A percentile compares a stretch with the other conserved stretches of the same genome.
Evolutionary conservation across 2,113 vertebrate species (phyloP).

Genomic region (Nyctibius bracteatus): DNA sequence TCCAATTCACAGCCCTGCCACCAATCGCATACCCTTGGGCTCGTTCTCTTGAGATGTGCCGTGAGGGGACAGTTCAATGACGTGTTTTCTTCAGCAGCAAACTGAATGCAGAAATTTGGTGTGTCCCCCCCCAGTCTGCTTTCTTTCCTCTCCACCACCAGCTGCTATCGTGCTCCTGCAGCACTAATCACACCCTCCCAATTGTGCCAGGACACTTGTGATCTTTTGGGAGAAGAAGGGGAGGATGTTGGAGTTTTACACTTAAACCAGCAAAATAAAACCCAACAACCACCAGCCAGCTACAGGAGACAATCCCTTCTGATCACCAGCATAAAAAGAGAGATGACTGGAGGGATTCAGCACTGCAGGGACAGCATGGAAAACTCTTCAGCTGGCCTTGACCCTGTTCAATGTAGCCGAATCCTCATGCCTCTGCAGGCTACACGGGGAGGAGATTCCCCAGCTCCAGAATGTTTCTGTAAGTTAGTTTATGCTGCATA

Average conservation of each 20-base stretch:
- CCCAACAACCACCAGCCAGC: background rate
- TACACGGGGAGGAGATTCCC: background rate
- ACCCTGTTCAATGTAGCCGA: background rate
- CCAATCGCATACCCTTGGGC: background rate
- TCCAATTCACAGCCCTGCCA: background rate
- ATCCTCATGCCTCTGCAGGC: background rate
- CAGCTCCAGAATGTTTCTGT: background rate
- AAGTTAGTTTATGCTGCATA: background rate
- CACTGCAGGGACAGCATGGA: background rate
- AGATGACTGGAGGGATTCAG: background rate
- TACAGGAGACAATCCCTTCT: background rate
- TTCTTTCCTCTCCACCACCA: background rate
- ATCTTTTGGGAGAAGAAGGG: rapidly evolving
- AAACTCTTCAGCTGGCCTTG: background rate
- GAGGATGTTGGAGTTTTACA: background rate
- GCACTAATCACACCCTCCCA: background rate
- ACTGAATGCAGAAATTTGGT: background rate
- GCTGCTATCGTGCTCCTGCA: background rate
- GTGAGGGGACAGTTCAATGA: rapidly evolving
- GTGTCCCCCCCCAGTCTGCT: background rate
- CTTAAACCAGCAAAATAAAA: background rate
- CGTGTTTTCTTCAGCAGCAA: background rate
- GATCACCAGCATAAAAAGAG: background rate
- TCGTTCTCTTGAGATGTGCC: background rate
- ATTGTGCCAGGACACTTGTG: rapidly evolving